phyloP scores from a whole-genome alignment of 2,888 invertebrate species.

The Acrobasis repandana region DNA sequence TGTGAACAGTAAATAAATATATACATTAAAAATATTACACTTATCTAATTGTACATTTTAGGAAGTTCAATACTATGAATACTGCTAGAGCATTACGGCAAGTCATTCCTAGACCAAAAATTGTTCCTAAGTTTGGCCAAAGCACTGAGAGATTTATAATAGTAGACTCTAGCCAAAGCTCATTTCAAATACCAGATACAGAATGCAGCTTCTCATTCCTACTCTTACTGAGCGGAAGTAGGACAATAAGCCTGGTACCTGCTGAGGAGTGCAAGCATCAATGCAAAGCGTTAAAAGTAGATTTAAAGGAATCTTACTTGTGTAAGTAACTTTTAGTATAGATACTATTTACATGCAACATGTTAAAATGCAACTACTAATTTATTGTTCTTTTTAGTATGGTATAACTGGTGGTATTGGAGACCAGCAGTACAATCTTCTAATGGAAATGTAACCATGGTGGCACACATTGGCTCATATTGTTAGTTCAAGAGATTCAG shows the following conservation, averaged over 20 bases:
- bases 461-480: conserved; percentile 88
- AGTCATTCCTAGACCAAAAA: conserved; percentile 87
- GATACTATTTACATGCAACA: not conserved
- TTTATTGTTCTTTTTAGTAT: conserved; percentile 76
- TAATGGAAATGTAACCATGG: conserved; percentile 82
- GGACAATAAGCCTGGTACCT: conserved; percentile 89
- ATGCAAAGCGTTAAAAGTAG: conserved; percentile 88
- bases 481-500: conserved; percentile 67
- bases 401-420: conserved; percentile 95
- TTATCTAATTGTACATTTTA: conserved; percentile 48
- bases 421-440: conserved; percentile 85
- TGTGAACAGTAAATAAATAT: not conserved
- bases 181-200: conserved; percentile 88
- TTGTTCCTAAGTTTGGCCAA: conserved; percentile 88
- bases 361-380: conserved; percentile 4
- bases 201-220: conserved; percentile 92
- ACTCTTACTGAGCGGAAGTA: conserved; percentile 87
- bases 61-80: conserved; percentile 91
- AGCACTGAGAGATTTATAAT: conserved; percentile 91
- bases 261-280: conserved; percentile 88
- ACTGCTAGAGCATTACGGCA: conserved; percentile 87
- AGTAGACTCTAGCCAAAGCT: conserved; percentile 86
- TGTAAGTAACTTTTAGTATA: conserved; percentile 82
- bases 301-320: conserved; percentile 88
- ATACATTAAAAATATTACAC: not conserved